A percentile compares a stretch with the other conserved stretches of the same genome.
Conservation (phyloP, 2,113 vertebrate species). For the Chelonoidis abingdonii region DNA sequence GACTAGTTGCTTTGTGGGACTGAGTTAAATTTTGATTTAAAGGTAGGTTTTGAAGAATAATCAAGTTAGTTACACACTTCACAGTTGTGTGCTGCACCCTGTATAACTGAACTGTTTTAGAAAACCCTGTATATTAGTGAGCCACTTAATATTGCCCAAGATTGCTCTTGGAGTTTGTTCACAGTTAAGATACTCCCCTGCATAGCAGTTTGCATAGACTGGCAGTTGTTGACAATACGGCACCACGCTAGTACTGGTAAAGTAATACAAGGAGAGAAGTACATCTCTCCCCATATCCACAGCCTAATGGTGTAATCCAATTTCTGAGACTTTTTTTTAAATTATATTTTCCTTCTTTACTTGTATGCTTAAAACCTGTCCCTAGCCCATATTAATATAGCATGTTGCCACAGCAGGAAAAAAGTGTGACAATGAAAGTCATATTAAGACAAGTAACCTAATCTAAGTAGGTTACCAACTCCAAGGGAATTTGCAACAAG, state of each 20-base stretch:
- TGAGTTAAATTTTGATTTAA: neutral
- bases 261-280: neutral
- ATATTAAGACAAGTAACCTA: constrained; percentile 44
- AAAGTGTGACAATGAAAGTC: constrained; percentile 49
- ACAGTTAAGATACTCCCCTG: neutral
- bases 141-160: neutral
- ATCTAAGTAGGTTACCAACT: constrained; percentile 66
- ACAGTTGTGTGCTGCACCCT: neutral
- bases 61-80: neutral
- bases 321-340: neutral
- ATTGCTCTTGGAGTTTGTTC: neutral
- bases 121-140: neutral
- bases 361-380: neutral
- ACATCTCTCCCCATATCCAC: neutral
- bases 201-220: neutral
- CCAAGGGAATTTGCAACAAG: constrained; percentile 21
- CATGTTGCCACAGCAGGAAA: constrained; percentile 31
- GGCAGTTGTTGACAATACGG: neutral
- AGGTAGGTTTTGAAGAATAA: neutral
- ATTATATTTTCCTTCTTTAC: neutral
- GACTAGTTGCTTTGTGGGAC: neutral
- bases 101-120: neutral
- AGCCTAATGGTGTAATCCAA: neutral
- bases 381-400: neutral
- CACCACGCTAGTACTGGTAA: neutral